Percentiles rank a stretch among this genome's conserved stretches.
phyloP scores from a whole-genome alignment of 2,888 invertebrate species.

The Elmis aenea region DNA sequence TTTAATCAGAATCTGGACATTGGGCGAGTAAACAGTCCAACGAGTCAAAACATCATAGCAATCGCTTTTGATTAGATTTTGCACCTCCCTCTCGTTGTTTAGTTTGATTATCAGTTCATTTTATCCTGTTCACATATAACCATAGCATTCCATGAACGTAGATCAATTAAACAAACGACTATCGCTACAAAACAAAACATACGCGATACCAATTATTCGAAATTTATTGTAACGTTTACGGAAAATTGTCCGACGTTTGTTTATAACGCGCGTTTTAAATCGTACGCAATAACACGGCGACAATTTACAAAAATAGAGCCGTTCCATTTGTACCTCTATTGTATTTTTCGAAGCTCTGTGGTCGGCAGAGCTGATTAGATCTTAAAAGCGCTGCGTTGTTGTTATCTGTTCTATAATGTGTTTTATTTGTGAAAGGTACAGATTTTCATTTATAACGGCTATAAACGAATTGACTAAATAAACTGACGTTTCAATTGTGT shows the following conservation, averaged over 20 bases:
- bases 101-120: slow-evolving; percentile 24
- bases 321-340: too few species aligned
- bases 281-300: too few species aligned
- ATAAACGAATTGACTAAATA: slow-evolving; percentile 36
- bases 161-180: too few species aligned
- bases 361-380: slow-evolving; percentile 25
- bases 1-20: slow-evolving; percentile 36
- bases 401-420: slow-evolving; percentile 22
- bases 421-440: slow-evolving; percentile 30
- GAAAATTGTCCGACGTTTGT: too few species aligned
- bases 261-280: too few species aligned
- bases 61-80: slow-evolving; percentile 49
- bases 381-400: slow-evolving; percentile 26
- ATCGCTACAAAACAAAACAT: too few species aligned
- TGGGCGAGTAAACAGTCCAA: slow-evolving; percentile 41
- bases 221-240: too few species aligned
- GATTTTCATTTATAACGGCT: slow-evolving; percentile 35
- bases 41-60: slow-evolving; percentile 48
- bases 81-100: slow-evolving; percentile 32
- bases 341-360: too few species aligned
- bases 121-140: slow-evolving; percentile 19
- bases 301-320: too few species aligned
- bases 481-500: slow-evolving; percentile 40
- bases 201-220: too few species aligned
- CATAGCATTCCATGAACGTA: slow-evolving; percentile 15